These are phyloP conservation scores for Abrostola triplasia DNA, from an alignment of 2,888 invertebrate species.

Conservation along the genomic window DNA sequence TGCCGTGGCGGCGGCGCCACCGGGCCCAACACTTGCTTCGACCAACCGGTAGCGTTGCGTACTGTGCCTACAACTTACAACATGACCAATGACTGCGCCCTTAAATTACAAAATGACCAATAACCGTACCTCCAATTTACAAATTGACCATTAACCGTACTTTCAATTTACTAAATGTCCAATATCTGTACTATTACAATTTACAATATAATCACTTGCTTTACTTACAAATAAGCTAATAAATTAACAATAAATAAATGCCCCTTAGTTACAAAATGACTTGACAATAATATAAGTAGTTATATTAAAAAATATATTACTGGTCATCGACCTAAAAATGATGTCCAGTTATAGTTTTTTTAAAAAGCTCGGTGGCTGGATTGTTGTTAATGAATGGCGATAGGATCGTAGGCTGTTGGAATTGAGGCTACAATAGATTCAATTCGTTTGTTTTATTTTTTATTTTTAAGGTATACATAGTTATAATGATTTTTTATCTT, in stretches of 20 bases:
- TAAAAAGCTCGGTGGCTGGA: not conserved
- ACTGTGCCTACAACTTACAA: not conserved
- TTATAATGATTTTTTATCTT: too few relatives aligned
- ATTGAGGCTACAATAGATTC: not conserved
- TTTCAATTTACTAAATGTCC: not conserved
- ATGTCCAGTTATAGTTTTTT: not conserved
- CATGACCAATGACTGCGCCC: not conserved
- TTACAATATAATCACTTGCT: not conserved
- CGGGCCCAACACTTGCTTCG: constrained; percentile 72
- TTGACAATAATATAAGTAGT: too few relatives aligned
- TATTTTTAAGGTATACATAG: not conserved
- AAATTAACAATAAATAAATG: too few relatives aligned
- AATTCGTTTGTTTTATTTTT: not conserved
- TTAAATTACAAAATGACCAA: not conserved
- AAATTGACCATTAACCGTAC: not conserved
- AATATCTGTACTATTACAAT: not conserved
- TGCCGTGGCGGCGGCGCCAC: constrained; percentile 71
- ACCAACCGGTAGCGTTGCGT: constrained; percentile 67
- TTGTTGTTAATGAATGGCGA: not conserved
- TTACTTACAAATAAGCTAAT: too few relatives aligned
- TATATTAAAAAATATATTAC: too few relatives aligned
- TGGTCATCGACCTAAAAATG: too few relatives aligned
- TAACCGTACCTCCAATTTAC: not conserved
- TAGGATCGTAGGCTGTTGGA: not conserved
- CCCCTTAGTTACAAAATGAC: too few relatives aligned